These are phyloP conservation scores for Strix occidentalis DNA, from an alignment of 2,797 vertebrate genomes.

Conservation along the genomic window DNA sequence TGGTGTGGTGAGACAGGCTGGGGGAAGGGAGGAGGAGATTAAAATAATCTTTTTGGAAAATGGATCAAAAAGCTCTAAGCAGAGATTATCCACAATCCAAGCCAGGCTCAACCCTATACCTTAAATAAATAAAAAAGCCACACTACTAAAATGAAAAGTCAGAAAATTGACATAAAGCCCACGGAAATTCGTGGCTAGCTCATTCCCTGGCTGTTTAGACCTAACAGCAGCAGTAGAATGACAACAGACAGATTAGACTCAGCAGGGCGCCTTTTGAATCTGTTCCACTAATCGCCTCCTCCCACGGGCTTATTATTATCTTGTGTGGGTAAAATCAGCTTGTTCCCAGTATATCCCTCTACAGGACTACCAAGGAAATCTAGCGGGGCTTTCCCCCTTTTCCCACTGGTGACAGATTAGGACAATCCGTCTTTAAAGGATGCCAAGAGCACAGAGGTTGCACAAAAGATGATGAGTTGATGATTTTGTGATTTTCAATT, in stretches of 20 bases:
- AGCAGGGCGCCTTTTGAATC: not conserved
- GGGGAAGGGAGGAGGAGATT: conserved; percentile 51
- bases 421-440: not conserved
- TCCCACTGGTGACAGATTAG: not conserved
- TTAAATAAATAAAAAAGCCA: not conserved
- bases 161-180: conserved; percentile 36
- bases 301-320: not conserved
- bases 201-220: not conserved
- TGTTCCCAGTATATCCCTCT: not conserved
- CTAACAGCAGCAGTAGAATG: not conserved
- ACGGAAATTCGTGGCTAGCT: not conserved
- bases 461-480: not conserved
- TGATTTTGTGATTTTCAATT: not conserved
- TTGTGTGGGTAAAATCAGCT: not conserved
- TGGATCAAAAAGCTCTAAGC: conserved; percentile 62
- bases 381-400: not conserved
- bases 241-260: conserved; percentile 23
- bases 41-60: conserved; percentile 62
- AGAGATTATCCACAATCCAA: conserved; percentile 52
- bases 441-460: not conserved
- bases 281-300: not conserved
- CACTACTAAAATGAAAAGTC: conserved; percentile 18
- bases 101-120: not conserved
- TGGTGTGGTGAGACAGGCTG: not conserved
- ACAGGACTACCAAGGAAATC: not conserved